A percentile compares a stretch with the other conserved stretches of the same genome.
Conservation (phyloP, 2,797 vertebrate genomes). For the Sarcoramphus papa region DNA sequence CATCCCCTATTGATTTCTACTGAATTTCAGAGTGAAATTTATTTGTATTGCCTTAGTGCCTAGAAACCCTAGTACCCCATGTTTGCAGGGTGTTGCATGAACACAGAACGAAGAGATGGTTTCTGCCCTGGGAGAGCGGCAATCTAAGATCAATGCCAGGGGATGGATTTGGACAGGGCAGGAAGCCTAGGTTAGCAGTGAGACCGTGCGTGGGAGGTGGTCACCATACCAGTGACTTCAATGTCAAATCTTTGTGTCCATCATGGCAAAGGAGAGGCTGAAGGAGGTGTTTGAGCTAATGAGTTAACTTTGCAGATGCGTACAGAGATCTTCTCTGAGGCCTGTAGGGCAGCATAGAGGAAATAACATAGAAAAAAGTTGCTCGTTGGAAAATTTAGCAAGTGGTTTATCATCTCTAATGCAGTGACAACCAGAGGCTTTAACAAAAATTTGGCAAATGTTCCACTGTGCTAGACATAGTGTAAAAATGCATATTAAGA, state of each 20-base stretch:
- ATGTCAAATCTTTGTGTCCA: not conserved
- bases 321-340: not conserved
- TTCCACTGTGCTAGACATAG: not conserved
- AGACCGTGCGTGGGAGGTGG: not conserved
- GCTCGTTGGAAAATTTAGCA: not conserved
- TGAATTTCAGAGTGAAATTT: not conserved
- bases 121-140: not conserved
- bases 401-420: not conserved
- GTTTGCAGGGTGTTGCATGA: not conserved
- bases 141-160: not conserved
- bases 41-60: not conserved
- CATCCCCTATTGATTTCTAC: not conserved
- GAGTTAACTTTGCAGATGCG: not conserved
- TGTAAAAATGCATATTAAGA: not conserved
- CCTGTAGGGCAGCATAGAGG: not conserved
- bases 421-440: not conserved
- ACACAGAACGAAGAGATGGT: not conserved
- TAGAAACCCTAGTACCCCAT: not conserved
- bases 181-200: not conserved
- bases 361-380: not conserved
- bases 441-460: not conserved
- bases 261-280: not conserved
- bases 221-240: not conserved
- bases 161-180: not conserved
- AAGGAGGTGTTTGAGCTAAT: not conserved